phyloP scores from a whole-genome alignment of 2,888 invertebrate genomes.

The Xestia c-nigrum region DNA sequence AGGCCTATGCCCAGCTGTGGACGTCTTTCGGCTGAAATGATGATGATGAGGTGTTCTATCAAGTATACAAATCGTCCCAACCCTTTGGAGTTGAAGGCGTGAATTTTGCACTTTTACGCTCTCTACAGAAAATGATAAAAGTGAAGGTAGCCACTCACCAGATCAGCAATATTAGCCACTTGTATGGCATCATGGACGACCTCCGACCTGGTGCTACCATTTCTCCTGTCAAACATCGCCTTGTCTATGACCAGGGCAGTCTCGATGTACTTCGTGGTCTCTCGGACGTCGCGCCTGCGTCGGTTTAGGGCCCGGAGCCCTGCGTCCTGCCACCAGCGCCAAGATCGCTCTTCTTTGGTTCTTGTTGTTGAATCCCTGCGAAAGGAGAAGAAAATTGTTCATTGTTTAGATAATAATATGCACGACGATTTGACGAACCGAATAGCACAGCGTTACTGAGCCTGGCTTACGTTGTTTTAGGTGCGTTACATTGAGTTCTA shows the following conservation, averaged over 20 bases:
- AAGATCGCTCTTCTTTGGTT: slow-evolving; percentile 77
- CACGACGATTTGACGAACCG: no score
- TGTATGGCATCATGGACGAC: slow-evolving; percentile 98
- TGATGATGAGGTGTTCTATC: no score
- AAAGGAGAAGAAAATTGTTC: background rate
- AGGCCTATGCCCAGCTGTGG: no score
- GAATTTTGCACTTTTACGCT: background rate
- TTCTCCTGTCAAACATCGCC: slow-evolving; percentile 98
- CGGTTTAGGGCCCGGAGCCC: slow-evolving; percentile 80
- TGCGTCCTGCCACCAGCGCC: slow-evolving; percentile 86
- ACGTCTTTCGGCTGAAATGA: no score
- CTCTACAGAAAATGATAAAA: background rate
- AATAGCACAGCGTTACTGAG: no score
- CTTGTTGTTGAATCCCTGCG: slow-evolving; percentile 72
- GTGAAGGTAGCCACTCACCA: slow-evolving; percentile 92
- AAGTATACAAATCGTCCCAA: no score
- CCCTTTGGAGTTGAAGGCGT: no score
- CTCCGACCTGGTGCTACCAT: slow-evolving; percentile 96
- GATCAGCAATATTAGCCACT: slow-evolving; percentile 99
- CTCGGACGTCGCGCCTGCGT: slow-evolving; percentile 94
- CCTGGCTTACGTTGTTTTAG: no score
- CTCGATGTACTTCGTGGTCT: slow-evolving; percentile 98
- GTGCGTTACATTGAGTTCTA: no score
- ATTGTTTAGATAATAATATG: background rate
- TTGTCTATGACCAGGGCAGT: slow-evolving; percentile 98